Evolutionary conservation across 1,140 invertebrate species (phyloP), one percentile per base, ranked within the genome.

Genomic region (Diachasma alloeum): DNA sequence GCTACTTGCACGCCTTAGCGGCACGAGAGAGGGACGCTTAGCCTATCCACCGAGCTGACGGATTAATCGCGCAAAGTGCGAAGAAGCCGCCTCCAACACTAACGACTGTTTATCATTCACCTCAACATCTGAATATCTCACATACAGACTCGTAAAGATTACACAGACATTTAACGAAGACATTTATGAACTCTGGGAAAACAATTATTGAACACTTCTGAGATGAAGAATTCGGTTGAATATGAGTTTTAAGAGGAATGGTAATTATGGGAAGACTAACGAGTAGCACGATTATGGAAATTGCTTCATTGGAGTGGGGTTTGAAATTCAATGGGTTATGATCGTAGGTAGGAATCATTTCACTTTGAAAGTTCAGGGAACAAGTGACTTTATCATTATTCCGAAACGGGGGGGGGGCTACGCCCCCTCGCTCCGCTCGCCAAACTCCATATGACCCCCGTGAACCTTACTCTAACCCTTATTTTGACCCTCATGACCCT

Each of bases 51-150:
- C 48, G 78, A 77, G 78, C 81, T 79, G 83, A 84, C 81, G 83
- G 82, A 84, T 84, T 84, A 84, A 84, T 84, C 82, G 79, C 83
- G 79, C 66, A 79, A 83, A 84, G 83, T 84, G 83, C 82, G 81
- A 84, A 84, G 67, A 78, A 79, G 77, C 72, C 67, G 44, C 76
- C 75, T 39, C 15, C 66, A 68, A 39, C 63, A 13, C 26, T 68
- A 68, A 39, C 66, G 31, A 63, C 59, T 63, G 8, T 63, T 63
- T 26, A 26, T 63, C 53, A 59, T 59, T 59, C 24, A 17, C 11
- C 59, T 53, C 48, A n/a, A 17, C 48, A 2, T 63, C 59, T 63
- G 22, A 63, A 53, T 17, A 53, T 53, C 10, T 53, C 48, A 19
- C 2, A 53, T 19, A n/a, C 0, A 53, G 48, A 6, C 17, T 9